These are phyloP conservation scores for Polyommatus iphigenia DNA, from an alignment of 2,888 invertebrate species.

Conservation along the genomic window DNA sequence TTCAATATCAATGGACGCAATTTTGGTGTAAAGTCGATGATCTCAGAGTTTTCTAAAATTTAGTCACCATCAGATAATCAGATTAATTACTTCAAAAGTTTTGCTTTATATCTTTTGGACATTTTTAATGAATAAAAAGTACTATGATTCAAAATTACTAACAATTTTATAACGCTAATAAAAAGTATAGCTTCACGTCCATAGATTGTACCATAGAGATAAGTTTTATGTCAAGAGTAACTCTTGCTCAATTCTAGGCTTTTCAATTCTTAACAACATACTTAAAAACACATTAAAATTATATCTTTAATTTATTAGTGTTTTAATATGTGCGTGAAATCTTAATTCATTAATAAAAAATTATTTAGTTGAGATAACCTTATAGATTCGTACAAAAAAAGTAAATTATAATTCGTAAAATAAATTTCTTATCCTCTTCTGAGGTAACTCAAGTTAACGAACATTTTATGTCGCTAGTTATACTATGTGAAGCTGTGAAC, in stretches of 20 bases:
- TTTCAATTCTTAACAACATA: slow-evolving; percentile 15
- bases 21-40: no score
- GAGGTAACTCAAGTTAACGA: background rate
- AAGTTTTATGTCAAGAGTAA: slow-evolving; percentile 17
- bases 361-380: background rate
- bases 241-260: slow-evolving; percentile 15
- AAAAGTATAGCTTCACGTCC: background rate
- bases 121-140: no score
- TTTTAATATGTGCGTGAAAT: slow-evolving; percentile 6
- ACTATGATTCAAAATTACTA: no score
- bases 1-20: no score
- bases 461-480: background rate
- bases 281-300: slow-evolving; percentile 19
- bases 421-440: background rate
- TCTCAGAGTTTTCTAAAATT: background rate
- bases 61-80: background rate
- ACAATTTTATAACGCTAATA: slow-evolving; percentile 12
- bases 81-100: background rate
- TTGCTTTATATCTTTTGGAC: background rate
- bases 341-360: slow-evolving; percentile 9
- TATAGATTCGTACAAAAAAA: background rate
- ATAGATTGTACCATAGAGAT: slow-evolving; percentile 12
- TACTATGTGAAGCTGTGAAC: no score
- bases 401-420: background rate
- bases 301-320: slow-evolving; percentile 10